Base-by-base conservation (phyloP, 1,140 invertebrate species). In the Vanessa atalanta region DNA sequence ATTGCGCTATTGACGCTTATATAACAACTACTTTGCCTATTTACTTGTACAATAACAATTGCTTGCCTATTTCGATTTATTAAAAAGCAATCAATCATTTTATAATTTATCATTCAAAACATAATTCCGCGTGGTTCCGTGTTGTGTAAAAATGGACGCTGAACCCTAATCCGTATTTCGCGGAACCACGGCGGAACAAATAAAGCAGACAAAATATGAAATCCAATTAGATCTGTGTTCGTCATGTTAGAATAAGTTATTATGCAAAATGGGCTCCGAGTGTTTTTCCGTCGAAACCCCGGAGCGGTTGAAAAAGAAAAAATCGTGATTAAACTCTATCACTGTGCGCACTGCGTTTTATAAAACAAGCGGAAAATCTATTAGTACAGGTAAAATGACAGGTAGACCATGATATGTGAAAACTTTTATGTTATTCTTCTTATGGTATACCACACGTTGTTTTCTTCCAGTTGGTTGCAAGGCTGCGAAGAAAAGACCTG, bases 191-290 rank as follows among this genome's bases (percentile, higher is more conserved):
- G 66, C 31, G 64, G 68, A 70, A 85, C 76, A 83, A 85, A 83
- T 81, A 82, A 83, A 85, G 76, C 79, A 81, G 78, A 78, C 79
- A 82, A 81, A 86, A 87, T 79, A 83, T 79, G 78, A 83, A 89
- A 88, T 87, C 80, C 83, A 88, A 88, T 90, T 88, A 90, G 79
- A 82, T 84, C 82, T 81, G 81, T 82, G 80, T 82, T 84, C 80
- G 71, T 80, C 75, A 78, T 84, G 83, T 85, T 86, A 88, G 85
- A 87, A 88, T 85, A 88, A 88, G 83, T 88, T 84, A 89, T 87
- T 87, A 88, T 89, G 86, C 85, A 87, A 90, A 88, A 88, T 88
- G 86, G 80, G 79, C 79, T 84, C 75, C 57, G 79, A 78, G 77
- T 83, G 76, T 89, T 86, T 87, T 89, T 83, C 72, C 75, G 74